These are phyloP conservation scores for Nebria salina DNA, from an alignment of 2,888 invertebrate genomes.

Conservation along the genomic window DNA sequence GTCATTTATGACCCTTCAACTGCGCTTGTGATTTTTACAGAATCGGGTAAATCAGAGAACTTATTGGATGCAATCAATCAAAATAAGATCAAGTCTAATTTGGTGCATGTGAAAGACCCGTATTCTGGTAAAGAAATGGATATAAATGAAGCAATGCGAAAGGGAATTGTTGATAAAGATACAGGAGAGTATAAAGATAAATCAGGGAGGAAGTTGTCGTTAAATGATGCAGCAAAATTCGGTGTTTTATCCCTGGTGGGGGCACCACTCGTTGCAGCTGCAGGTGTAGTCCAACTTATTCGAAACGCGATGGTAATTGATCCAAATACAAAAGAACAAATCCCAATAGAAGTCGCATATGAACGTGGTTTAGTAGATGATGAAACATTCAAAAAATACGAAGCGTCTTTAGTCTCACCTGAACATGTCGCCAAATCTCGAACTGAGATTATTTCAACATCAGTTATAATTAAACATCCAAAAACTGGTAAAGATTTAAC, in stretches of 20 bases:
- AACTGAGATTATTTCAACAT: conserved; percentile 47
- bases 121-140: conserved; percentile 72
- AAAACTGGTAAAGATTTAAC: conserved; percentile 62
- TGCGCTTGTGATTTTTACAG: conserved; percentile 77
- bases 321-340: conserved; percentile 81
- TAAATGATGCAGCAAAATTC: conserved; percentile 79
- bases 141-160: conserved; percentile 79
- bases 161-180: conserved; percentile 77
- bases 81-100: conserved; percentile 74
- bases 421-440: conserved; percentile 45
- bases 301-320: conserved; percentile 75
- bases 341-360: conserved; percentile 84
- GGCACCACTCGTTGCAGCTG: conserved; percentile 77
- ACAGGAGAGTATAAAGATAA: conserved; percentile 76
- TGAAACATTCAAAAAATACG: conserved; percentile 66
- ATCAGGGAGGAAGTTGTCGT: conserved; percentile 72
- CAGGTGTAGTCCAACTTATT: conserved; percentile 74
- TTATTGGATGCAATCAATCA: conserved; percentile 80
- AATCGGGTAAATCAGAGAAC: conserved; percentile 75
- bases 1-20: conserved; percentile 83
- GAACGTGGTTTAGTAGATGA: conserved; percentile 77
- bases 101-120: conserved; percentile 78
- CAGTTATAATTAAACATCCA: conserved; percentile 57
- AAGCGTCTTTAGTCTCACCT: conserved; percentile 56
- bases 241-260: conserved; percentile 81